A percentile compares a stretch with the other conserved stretches of the same genome.
These are phyloP conservation scores for Paramacrobiotus metropolitanus DNA, from an alignment of 1,140 invertebrate genomes.

Conservation along the genomic window DNA sequence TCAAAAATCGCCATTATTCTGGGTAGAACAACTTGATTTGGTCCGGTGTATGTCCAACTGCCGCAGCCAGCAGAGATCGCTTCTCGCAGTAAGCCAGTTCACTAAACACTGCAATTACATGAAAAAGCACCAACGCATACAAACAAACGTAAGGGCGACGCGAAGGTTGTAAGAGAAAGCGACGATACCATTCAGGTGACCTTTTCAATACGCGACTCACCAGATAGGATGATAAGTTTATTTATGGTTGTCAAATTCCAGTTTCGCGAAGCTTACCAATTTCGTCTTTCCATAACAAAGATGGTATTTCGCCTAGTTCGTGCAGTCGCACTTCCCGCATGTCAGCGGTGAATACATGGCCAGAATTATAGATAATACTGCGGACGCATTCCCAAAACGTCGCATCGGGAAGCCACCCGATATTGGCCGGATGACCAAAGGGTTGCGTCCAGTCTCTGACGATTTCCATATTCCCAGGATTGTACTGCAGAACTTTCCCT, in stretches of 20 bases:
- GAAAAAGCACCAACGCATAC: too few species aligned
- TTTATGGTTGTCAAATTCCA: too few species aligned
- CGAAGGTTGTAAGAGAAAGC: too few species aligned
- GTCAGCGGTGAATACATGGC: conserved; percentile 2
- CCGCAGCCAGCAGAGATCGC: neutral
- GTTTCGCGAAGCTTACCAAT: neutral
- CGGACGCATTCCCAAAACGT: neutral
- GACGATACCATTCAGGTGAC: too few species aligned
- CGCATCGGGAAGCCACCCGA: neutral
- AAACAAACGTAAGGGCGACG: too few species aligned
- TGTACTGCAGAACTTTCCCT: neutral
- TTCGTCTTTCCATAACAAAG: neutral
- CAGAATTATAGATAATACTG: neutral
- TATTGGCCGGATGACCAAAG: neutral
- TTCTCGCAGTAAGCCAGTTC: neutral
- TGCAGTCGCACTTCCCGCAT: neutral
- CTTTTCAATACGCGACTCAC: too few species aligned
- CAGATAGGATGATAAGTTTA: too few species aligned
- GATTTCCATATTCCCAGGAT: neutral
- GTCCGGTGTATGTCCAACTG: neutral
- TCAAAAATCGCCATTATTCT: too few species aligned
- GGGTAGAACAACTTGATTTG: neutral
- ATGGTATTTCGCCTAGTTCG: neutral
- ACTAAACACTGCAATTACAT: neutral
- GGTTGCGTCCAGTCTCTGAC: neutral